phyloP scores from a whole-genome alignment of 1,140 invertebrate genomes.

The Pseudoatta argentina region DNA sequence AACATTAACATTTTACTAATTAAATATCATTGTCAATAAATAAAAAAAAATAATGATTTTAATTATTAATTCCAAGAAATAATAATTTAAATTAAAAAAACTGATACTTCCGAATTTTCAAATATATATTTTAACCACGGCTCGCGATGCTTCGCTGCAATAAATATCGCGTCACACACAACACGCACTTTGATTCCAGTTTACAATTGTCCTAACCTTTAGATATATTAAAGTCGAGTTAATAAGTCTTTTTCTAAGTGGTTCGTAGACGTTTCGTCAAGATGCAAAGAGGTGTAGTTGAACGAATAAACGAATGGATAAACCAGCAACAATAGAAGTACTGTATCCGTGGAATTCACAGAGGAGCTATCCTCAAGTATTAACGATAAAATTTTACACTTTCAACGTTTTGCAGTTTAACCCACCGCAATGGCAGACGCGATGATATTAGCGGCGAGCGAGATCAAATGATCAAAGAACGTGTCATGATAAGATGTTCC shows the following conservation, averaged over 20 bases:
- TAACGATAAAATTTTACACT: slow-evolving; percentile 77
- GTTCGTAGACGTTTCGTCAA: slow-evolving; percentile 27
- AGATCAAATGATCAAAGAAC: slow-evolving; percentile 35
- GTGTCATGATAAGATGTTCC: neutral
- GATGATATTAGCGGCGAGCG: slow-evolving; percentile 58
- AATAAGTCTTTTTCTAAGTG: slow-evolving; percentile 57
- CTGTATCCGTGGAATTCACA: slow-evolving; percentile 37
- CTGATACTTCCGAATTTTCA: neutral
- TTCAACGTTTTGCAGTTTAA: slow-evolving; percentile 73
- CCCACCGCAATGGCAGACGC: slow-evolving; percentile 63
- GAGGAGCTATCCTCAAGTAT: slow-evolving; percentile 64
- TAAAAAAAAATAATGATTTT: neutral
- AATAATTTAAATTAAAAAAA: neutral
- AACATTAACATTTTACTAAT: neutral
- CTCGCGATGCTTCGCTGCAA: slow-evolving; percentile 29
- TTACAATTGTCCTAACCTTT: slow-evolving; percentile 37
- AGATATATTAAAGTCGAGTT: slow-evolving; percentile 45
- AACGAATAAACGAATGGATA: slow-evolving; percentile 49
- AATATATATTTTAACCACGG: neutral
- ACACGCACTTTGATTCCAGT: slow-evolving; percentile 63
- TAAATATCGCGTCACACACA: slow-evolving; percentile 6
- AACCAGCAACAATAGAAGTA: slow-evolving; percentile 64
- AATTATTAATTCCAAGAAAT: neutral
- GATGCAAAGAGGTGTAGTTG: slow-evolving; percentile 40
- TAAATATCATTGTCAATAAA: neutral